Base-by-base conservation (phyloP, 2,797 vertebrate genomes). In the Huso huso region DNA sequence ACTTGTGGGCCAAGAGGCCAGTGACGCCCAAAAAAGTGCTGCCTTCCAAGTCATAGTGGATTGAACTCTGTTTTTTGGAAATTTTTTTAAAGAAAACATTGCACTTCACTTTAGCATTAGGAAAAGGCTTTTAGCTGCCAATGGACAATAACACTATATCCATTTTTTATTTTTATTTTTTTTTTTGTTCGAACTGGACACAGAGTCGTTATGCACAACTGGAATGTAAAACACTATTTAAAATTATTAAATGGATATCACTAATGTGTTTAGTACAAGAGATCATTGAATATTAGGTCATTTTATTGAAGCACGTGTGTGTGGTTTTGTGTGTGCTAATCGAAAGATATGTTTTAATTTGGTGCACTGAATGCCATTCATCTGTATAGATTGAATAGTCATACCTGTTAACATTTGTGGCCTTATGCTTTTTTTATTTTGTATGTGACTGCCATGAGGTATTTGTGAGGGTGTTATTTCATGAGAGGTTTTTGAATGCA, bases 1-100 rank as follows among this genome's bases (percentile, higher is more conserved):
- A 99, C 79, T 87, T 99, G 75, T 99, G 97, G 97, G 93, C 90
- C 79, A 97, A 96, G 89, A 97, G 96, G 86, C 95, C 96, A 53
- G 88, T 89, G 71, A 99, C 96, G 55, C 96, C 96, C 37, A 98
- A 96, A 83, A 98, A 97, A 91, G 94, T 96, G 68, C 82, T 92
- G 71, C 90, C 94, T 52, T 78, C 85, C 75, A 94, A 93, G 79
- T 92, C 92, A 71, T 98, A 95, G 88, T 89, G 76, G 72, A 37
- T 61, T 66, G 74, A 72, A 68, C 62, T 63, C 6, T 66, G 73
- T 70, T 57, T 58, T 23, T 61, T 37, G 37, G 37, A 37, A 18
- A 37, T 55, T 71, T 55, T 66, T 48, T 77, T 72, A 48, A 67
- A 69, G 49, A 65, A 72, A 85, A 82, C 79, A 76, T 72, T 92